Conservation (phyloP, 2,888 invertebrate species). For the Aproaerema taeniolella region DNA sequence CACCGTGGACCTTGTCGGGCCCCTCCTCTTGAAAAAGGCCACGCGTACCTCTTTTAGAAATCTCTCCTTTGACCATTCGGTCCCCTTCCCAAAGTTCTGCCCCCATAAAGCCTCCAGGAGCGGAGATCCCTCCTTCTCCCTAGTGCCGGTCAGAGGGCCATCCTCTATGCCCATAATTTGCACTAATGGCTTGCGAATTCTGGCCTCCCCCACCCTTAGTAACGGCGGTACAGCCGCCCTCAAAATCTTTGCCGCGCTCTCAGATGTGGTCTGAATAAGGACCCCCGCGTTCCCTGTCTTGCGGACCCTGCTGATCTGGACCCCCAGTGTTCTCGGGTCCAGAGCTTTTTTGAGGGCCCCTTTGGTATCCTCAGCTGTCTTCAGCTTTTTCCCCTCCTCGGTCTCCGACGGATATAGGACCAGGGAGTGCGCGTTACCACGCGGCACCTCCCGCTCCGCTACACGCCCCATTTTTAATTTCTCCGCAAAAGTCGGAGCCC, state of each 20-base stretch:
- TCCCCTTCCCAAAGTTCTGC: constrained; percentile 2
- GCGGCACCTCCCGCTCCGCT: not conserved
- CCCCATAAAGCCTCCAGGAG: constrained; percentile 3
- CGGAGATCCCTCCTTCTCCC: not conserved
- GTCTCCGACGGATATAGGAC: not conserved
- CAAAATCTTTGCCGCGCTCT: not conserved
- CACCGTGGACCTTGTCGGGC: not conserved
- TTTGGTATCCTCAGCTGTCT: not conserved
- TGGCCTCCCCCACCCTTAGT: not conserved
- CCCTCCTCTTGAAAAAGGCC: not conserved
- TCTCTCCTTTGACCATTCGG: not conserved
- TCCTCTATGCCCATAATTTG: not conserved
- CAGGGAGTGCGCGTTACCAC: not conserved
- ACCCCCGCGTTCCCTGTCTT: not conserved
- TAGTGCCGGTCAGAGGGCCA: too few species aligned
- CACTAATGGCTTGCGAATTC: not conserved
- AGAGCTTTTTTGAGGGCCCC: not conserved
- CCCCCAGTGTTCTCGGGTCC: not conserved
- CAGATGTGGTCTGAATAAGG: not conserved
- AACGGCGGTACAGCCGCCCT: not conserved
- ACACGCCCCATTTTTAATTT: not conserved
- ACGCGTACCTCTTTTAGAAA: not conserved
- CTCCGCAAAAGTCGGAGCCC: too few species aligned
- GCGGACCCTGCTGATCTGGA: not conserved
- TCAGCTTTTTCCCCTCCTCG: not conserved